Percentiles rank a stretch among this genome's conserved stretches.
Conservation (phyloP, 2,797 vertebrate species). For the Manis crassicaudata region DNA sequence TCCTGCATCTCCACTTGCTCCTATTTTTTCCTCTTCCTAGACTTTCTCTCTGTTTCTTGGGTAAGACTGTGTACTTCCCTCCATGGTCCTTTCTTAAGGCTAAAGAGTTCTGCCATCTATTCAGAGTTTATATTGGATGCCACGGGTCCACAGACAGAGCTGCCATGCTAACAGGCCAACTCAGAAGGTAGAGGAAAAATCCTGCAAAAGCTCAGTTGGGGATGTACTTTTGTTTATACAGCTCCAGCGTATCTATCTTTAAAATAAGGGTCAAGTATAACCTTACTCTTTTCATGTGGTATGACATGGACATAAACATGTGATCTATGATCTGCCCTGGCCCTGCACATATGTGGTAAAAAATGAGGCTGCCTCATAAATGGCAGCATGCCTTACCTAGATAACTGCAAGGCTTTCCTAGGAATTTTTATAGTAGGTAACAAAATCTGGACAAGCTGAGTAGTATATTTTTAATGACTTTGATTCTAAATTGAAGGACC, state of each 20-base stretch:
- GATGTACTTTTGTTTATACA: neutral
- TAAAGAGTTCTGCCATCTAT: neutral
- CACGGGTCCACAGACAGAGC: too few species aligned
- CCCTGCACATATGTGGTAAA: neutral
- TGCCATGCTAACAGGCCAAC: neutral
- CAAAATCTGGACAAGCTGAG: neutral
- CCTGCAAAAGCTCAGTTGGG: neutral
- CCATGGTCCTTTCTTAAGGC: neutral
- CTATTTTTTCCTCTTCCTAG: neutral
- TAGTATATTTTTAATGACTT: neutral
- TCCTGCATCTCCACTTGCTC: neutral
- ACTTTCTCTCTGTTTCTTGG: neutral
- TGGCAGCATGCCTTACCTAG: neutral
- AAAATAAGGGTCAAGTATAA: neutral
- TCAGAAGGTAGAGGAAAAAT: neutral
- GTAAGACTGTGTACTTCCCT: neutral
- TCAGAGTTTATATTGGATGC: too few species aligned
- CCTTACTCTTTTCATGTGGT: neutral
- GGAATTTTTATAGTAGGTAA: neutral
- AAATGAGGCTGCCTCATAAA: too few species aligned
- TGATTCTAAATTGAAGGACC: neutral
- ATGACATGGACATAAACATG: too few species aligned
- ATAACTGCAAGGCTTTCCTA: neutral
- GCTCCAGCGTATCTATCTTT: neutral
- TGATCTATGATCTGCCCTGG: neutral